These are phyloP conservation scores for Eulithis testata DNA, from an alignment of 2,888 invertebrate genomes.

Conservation along the genomic window DNA sequence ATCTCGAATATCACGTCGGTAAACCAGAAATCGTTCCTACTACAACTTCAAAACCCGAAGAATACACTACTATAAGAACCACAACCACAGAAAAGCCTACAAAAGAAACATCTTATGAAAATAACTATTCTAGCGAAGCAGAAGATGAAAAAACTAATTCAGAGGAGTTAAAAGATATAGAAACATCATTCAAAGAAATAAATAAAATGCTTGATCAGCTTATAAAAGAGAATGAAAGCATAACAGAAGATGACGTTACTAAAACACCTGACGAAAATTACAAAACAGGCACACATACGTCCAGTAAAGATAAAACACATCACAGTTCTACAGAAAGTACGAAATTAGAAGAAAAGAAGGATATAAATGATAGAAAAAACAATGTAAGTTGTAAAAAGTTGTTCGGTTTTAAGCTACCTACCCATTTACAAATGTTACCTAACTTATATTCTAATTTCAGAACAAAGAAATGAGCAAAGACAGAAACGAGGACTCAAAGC, in stretches of 20 bases:
- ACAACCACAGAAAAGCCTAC: not conserved
- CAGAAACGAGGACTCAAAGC: conserved; percentile 12
- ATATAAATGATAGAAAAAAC: not conserved
- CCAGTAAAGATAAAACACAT: not conserved
- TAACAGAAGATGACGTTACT: not conserved
- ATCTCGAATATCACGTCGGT: conserved; percentile 26
- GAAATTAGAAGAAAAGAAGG: not conserved
- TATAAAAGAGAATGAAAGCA: conserved; percentile 11
- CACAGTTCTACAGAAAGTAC: not conserved
- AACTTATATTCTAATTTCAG: not conserved
- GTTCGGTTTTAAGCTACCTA: too few species aligned
- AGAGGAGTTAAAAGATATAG: conserved; percentile 16
- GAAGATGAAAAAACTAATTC: not conserved
- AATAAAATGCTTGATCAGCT: conserved; percentile 25
- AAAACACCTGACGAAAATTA: conserved; percentile 2
- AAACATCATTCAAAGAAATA: conserved; percentile 25
- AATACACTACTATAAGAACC: conserved; percentile 11
- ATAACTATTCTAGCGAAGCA: conserved; percentile 1
- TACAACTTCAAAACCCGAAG: conserved; percentile 12
- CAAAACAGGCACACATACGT: conserved; percentile 4
- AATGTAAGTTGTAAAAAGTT: not conserved
- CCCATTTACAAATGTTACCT: too few species aligned
- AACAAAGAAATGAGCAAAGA: not conserved
- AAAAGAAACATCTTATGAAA: conserved; percentile 1
- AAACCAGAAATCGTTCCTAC: conserved; percentile 15